Evolutionary conservation across 1,140 invertebrate species (phyloP), one percentile per base, ranked within the genome.

Genomic region (Drosophila ananassae): DNA sequence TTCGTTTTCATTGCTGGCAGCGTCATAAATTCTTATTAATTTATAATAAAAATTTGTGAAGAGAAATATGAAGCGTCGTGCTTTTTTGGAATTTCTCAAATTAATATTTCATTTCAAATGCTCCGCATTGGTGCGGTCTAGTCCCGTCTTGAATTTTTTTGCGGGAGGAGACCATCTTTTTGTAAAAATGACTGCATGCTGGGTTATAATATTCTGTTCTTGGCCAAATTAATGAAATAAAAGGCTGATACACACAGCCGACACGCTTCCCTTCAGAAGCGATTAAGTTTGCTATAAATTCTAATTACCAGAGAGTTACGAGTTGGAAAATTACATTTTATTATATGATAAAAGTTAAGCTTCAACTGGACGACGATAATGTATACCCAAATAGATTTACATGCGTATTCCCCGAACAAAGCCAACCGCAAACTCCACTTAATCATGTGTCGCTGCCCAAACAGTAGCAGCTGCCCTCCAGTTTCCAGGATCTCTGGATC

Each of bases 301-400:
- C 83, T 89, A 89, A 89, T 89, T 89, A 89, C 83, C 68, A 89
- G 79, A 89, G 83, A 89, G 85, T 89, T 89, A 89, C 83, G 83
- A 89, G 83, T 89, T 89, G 79, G 76, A 89, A 89, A 89, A 89
- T 89, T 89, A 89, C 83, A 89, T 89, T 89, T 89, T 89, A 89
- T 89, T 89, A 89, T 89, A 89, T 89, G 83, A 89, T 89, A 89
- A 89, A 89, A 89, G 83, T 89, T 89, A 89, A 89, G 84, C 83
- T 89, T 83, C 83, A 89, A 89, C 83, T 89, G 83, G 83, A 89
- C 83, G 83, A 83, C 83, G 83, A 89, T 89, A 89, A 89, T 89
- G 83, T 89, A 89, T 67, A 89, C 83, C 74, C 72, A 89, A 89
- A 89, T 89, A 89, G 83, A 89, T 89, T 89, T 89, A 89, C 83